These are phyloP conservation scores for Dasypus novemcinctus DNA, from an alignment of 2,113 vertebrate species.

Conservation along the genomic window DNA sequence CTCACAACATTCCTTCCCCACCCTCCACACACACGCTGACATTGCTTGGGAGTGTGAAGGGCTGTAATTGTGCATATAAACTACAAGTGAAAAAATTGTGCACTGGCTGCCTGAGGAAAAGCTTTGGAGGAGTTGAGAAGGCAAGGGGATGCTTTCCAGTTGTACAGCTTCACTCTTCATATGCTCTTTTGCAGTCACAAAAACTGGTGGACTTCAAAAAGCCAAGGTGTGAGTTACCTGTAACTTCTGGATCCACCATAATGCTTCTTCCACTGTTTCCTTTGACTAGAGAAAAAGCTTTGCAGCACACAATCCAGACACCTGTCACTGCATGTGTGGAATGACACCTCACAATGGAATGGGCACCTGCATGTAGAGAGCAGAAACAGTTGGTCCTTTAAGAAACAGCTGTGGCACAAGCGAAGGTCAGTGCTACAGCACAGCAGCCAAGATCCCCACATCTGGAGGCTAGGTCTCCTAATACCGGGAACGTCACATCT, in stretches of 20 bases:
- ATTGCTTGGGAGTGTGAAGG: conserved; percentile 77
- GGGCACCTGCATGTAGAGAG: conserved; percentile 80
- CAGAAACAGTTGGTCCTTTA: conserved; percentile 69
- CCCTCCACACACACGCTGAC: conserved; percentile 66
- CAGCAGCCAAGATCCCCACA: conserved; percentile 69
- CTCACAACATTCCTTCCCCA: conserved; percentile 77
- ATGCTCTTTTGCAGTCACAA: too few relatives aligned
- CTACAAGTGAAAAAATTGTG: conserved; percentile 82
- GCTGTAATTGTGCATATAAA: conserved; percentile 77
- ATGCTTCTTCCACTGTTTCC: too few relatives aligned
- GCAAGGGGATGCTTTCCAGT: too few relatives aligned
- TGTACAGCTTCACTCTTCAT: too few relatives aligned
- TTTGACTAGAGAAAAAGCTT: background rate
- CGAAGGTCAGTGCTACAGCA: conserved; percentile 78
- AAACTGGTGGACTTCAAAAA: too few relatives aligned
- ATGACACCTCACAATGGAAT: conserved; percentile 62
- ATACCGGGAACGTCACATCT: conserved; percentile 85
- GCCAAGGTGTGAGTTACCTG: too few relatives aligned
- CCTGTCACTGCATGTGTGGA: background rate
- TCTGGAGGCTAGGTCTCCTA: conserved; percentile 73
- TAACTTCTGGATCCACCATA: too few relatives aligned
- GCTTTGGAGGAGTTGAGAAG: too few relatives aligned
- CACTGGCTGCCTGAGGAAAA: conserved; percentile 83
- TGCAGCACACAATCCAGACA: too few relatives aligned
- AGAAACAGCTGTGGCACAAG: conserved; percentile 74